Percentiles rank a stretch among this genome's conserved stretches.
phyloP scores from a whole-genome alignment of 1,140 invertebrate species.

The Thaumetopoea pityocampa region DNA sequence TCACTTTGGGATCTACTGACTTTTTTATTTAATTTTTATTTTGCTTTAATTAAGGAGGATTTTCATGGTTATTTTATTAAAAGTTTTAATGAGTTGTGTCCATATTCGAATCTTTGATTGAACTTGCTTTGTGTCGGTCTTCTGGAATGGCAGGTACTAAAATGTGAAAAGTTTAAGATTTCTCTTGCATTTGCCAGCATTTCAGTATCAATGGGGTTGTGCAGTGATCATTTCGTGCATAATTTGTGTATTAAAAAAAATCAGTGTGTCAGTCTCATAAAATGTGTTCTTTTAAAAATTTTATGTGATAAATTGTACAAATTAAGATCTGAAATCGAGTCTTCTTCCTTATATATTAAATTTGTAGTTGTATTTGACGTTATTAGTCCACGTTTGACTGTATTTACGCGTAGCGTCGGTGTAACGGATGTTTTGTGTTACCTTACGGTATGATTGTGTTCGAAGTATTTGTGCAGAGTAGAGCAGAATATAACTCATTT shows the following conservation, averaged over 20 bases:
- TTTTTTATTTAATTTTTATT: too few relatives aligned
- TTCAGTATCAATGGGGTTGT: conserved; percentile 1
- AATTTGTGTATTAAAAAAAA: conserved; percentile 18
- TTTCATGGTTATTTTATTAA: too few relatives aligned
- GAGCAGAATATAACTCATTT: too few relatives aligned
- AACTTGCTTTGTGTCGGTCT: too few relatives aligned
- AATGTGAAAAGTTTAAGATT: too few relatives aligned
- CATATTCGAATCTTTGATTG: too few relatives aligned
- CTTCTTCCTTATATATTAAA: conserved; percentile 44
- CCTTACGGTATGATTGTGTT: conserved; percentile 3
- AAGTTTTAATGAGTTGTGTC: too few relatives aligned
- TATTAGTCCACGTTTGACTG: conserved; percentile 39
- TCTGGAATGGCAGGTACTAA: too few relatives aligned
- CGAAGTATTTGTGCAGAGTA: conserved; percentile 11
- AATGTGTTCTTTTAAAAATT: conserved; percentile 52
- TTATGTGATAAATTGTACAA: conserved; percentile 70
- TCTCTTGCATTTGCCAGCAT: too few relatives aligned
- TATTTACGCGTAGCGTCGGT: conserved; percentile 15
- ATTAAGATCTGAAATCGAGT: conserved; percentile 52
- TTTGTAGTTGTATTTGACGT: conserved; percentile 49
- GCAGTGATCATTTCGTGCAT: conserved; percentile 22
- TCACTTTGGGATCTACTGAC: too few relatives aligned
- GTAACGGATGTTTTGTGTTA: too few relatives aligned
- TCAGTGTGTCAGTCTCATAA: conserved; percentile 20
- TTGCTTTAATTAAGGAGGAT: too few relatives aligned